Evolutionary conservation across 2,113 vertebrate species (phyloP), one percentile per base, ranked within the genome.

Genomic region (Gasterosteus nipponicus): DNA sequence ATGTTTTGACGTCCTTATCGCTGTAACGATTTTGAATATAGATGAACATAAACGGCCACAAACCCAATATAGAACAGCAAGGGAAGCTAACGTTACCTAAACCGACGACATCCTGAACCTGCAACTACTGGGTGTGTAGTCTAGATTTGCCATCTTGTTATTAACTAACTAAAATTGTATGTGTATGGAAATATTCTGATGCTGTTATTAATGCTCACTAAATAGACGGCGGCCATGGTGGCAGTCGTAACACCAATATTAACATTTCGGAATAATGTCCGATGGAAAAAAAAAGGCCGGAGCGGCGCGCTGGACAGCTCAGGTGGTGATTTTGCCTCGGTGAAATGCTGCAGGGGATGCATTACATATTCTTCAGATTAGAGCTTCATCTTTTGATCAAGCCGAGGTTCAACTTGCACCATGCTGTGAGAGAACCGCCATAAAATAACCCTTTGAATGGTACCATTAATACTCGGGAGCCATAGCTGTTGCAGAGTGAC

Each of bases 371-470:
- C 61, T 72, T 83, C 82, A 78, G 79, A 90, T 90, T 78, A 87
- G 51, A 76, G 81, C 57, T 59, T 51, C 69, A 57, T 85, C 84
- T 90, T 91, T 92, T 93, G 92, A 92, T 93, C 86, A 92, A 84
- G 69, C 58, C 73, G 39, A 83, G 87, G 80, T 88, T 91, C 85
- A 89, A 86, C 85, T 85, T 69, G 72, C 41, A 81, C 44, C 81
- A 87, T 85, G 76, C 89, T 91, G 87, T 75, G 81, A 79, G 77
- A 41, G 72, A 76, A 77, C 75, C 82, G 71, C 89, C 89, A 91
- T 89, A 86, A 92, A 91, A 89, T 84, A 86, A 78, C 66, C 86
- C 81, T 92, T 92, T 93, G 84, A 93, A 89, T 87, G 84, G 65
- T 39, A 57, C 71, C 79, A 83, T 82, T 86, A 86, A 84, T 75